A percentile compares a stretch with the other conserved stretches of the same genome.
phyloP scores from a whole-genome alignment of 2,113 vertebrate species.

The Candoia aspera region DNA sequence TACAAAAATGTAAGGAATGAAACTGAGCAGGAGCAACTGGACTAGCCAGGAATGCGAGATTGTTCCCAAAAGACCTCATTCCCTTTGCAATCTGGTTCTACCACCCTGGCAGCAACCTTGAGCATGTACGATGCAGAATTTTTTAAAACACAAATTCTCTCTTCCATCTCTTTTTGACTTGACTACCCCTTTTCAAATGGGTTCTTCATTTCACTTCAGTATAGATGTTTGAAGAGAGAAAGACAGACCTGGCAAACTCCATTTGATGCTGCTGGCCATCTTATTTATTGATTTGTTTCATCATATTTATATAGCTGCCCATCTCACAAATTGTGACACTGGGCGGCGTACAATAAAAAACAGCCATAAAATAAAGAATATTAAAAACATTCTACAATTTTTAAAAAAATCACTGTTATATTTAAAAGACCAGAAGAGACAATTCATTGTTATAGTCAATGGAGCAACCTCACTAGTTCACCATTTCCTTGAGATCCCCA shows the following conservation, averaged over 20 bases:
- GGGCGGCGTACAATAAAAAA: neutral
- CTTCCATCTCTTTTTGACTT: neutral
- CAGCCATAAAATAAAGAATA: neutral
- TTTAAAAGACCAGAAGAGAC: neutral
- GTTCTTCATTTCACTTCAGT: neutral
- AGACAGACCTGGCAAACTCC: neutral
- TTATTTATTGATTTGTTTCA: neutral
- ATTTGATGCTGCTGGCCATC: neutral
- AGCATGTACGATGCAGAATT: neutral
- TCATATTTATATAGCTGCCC: neutral
- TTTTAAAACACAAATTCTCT: neutral
- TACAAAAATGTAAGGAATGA: neutral
- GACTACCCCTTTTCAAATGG: neutral
- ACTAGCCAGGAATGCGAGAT: neutral
- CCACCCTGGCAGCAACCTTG: neutral
- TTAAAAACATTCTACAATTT: neutral
- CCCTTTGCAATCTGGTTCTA: neutral
- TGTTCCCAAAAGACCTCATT: neutral
- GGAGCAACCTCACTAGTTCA: neutral
- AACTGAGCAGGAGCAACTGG: neutral
- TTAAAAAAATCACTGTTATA: neutral
- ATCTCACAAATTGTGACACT: neutral
- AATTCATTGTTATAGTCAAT: neutral
- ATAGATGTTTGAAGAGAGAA: neutral
- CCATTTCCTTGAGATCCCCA: neutral